Evolutionary conservation across 2,113 vertebrate species (phyloP).

Genomic region (Brachyhypopomus gauderio): DNA sequence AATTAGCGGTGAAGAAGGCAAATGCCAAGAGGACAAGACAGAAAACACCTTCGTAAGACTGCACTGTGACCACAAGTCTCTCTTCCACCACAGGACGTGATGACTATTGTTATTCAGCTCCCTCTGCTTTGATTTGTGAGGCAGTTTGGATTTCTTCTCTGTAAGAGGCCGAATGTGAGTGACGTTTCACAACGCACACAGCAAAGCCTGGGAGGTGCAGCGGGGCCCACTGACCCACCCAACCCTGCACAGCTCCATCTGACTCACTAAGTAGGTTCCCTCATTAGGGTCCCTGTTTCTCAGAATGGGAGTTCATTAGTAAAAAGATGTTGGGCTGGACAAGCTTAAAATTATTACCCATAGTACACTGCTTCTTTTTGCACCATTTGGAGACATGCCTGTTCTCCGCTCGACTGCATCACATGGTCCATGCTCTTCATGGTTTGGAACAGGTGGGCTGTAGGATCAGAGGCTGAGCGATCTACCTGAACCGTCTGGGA

Average conservation of each 20-base stretch:
- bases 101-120: neutral
- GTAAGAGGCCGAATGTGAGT: neutral
- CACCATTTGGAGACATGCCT: too few species aligned
- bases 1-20: slow-evolving; percentile 16
- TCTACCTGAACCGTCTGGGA: too few species aligned
- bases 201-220: neutral
- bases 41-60: neutral
- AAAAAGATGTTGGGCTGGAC: neutral
- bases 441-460: too few species aligned
- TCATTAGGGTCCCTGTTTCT: neutral
- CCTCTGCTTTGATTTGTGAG: neutral
- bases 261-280: neutral
- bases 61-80: neutral
- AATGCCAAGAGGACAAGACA: too few species aligned
- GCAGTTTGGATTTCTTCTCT: neutral
- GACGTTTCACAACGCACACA: neutral
- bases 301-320: neutral
- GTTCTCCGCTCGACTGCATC: too few species aligned
- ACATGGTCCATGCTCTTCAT: too few species aligned
- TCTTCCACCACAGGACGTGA: neutral
- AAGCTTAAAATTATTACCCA: too few species aligned
- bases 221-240: neutral
- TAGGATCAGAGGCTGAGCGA: too few species aligned
- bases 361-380: too few species aligned
- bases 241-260: neutral